Percentiles rank a stretch among this genome's conserved stretches.
phyloP scores from a whole-genome alignment of 2,888 invertebrate genomes.

The Tricholauxania praeusta region DNA sequence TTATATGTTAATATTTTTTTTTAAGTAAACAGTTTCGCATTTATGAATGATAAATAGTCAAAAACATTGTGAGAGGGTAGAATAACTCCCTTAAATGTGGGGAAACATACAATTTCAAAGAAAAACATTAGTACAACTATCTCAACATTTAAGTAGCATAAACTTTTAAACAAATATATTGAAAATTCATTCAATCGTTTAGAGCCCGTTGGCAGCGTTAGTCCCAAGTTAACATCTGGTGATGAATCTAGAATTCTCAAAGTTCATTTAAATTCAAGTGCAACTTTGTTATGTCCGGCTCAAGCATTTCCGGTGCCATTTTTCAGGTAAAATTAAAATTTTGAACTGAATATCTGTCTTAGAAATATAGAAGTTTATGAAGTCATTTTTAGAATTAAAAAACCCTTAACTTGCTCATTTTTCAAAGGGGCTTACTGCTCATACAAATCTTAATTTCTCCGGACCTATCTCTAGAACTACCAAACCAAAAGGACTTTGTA shows the following conservation, averaged over 20 bases:
- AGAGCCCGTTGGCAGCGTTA: slow-evolving; percentile 71
- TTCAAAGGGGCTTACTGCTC: no score
- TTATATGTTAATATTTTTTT: background rate
- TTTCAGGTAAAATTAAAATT: slow-evolving; percentile 73
- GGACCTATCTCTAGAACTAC: no score
- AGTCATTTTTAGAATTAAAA: background rate
- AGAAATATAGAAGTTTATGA: background rate
- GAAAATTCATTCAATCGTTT: slow-evolving; percentile 27
- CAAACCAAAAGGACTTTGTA: no score
- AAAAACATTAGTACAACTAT: slow-evolving; percentile 13
- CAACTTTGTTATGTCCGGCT: slow-evolving; percentile 75
- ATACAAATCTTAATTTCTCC: no score
- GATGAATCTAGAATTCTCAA: slow-evolving; percentile 73
- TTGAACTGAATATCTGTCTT: background rate
- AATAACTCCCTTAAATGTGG: no score
- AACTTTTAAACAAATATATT: background rate
- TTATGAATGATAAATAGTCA: slow-evolving; percentile 28
- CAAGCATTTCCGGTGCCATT: slow-evolving; percentile 78
- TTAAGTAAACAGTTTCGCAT: background rate
- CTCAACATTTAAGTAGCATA: slow-evolving; percentile 37
- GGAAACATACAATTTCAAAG: no score
- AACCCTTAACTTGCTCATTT: no score
- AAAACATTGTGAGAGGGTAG: no score
- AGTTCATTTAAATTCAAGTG: slow-evolving; percentile 67
- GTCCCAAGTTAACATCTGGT: slow-evolving; percentile 77